Base-by-base conservation (phyloP, 2,797 vertebrate species). In the Phrynocephalus guinanensis region DNA sequence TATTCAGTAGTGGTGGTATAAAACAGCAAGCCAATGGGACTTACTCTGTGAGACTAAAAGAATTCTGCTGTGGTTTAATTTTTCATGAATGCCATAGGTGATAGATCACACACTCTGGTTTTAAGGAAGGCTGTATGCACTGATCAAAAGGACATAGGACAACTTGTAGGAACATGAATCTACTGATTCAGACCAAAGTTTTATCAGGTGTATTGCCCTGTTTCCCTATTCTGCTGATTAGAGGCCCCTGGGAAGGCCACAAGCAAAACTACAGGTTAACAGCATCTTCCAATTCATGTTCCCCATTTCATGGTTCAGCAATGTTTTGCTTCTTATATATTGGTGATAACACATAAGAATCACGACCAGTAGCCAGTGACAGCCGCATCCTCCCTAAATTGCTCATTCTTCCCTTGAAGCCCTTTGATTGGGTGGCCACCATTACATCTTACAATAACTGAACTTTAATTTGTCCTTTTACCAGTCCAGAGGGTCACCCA, bases 21-120 rank as follows among this genome's bases (percentile, higher is more conserved):
- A 72, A 28, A 50, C 3, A 15, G 6, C 81, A 88, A 82, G 30
- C 73, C 24, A 85, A 82, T 77, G 30, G 84, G 38, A 50, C 79
- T 28, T 83, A 15, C 28, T 63, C 6, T 4, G 63, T 68, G n/a
- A 83, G 30, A 20, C 20, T 77, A 76, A 82, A 83, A 13, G 0
- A 83, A 6, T 16, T 86, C 83, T 75, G 0, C 4, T 26, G 33
- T 33, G 72, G 22, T n/a, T 18, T 66, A 0, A 48, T 77, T 88
- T 33, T 44, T 72, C 80, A 26, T 56, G 60, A 81, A 24, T 16
- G 44, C 1, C 68, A 82, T 60, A 20, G 70, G 26, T n/a, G 26
- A 71, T n/a, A n/a, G 26, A 63, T 82, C 66, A 71, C 15, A 48
- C 52, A 3, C 44, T 30, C 13, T 85, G 66, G n/a, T 77, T 76